Percentiles rank a stretch among this genome's conserved stretches.
phyloP scores from a whole-genome alignment of 1,140 invertebrate genomes.

The Drosophila azteca region DNA sequence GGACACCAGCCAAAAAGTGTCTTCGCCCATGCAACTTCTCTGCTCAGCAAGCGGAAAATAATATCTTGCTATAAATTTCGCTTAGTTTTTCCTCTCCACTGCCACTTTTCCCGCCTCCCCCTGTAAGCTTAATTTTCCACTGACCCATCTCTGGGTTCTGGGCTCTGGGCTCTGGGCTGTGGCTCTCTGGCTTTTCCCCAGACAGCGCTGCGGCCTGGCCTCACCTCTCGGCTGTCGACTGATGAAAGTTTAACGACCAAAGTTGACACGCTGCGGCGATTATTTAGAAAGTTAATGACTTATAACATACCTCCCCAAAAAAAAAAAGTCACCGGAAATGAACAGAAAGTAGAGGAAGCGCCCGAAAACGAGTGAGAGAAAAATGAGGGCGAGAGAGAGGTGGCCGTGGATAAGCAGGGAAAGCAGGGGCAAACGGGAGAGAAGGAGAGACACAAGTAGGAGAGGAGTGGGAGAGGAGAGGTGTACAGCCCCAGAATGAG shows the following conservation, averaged over 20 bases:
- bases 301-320: constrained; percentile 63
- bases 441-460: no score
- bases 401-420: not conserved
- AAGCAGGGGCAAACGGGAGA: no score
- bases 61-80: constrained; percentile 81
- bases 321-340: constrained; percentile 42
- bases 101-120: not conserved
- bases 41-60: constrained; percentile 82
- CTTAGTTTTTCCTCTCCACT: constrained; percentile 56
- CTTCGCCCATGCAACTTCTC: constrained; percentile 74
- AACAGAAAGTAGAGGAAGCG: constrained; percentile 17
- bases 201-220: not conserved
- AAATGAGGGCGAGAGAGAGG: constrained; percentile 4
- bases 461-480: no score
- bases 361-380: not conserved
- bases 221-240: constrained; percentile 55
- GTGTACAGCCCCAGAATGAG: no score
- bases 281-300: constrained; percentile 83
- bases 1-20: constrained; percentile 58
- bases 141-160: constrained; percentile 16
- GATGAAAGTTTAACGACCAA: constrained; percentile 82
- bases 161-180: no score
- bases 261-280: constrained; percentile 81
- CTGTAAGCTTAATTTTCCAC: constrained; percentile 43
- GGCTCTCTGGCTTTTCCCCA: constrained; percentile 32